These are phyloP conservation scores for Pammene fasciana DNA, from an alignment of 2,888 invertebrate species.

Conservation along the genomic window DNA sequence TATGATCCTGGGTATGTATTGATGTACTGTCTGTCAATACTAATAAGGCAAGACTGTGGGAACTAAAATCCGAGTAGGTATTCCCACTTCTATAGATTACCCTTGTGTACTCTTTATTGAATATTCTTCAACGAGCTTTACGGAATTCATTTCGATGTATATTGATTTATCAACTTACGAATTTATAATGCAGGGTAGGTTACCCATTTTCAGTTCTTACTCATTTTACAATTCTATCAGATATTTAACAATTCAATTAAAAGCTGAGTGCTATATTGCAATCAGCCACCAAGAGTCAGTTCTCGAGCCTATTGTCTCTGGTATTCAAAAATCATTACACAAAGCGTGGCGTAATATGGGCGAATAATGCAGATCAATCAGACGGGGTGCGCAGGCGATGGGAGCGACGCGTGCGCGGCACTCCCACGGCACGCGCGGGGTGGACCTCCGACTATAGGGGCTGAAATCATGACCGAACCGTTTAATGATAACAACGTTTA, in stretches of 20 bases:
- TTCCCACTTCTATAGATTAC: neutral
- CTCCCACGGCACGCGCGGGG: slow-evolving; percentile 79
- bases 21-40: slow-evolving; percentile 51
- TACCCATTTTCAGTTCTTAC: neutral
- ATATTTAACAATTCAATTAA: neutral
- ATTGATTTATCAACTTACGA: too few relatives aligned
- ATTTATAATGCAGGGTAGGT: neutral
- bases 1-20: slow-evolving; percentile 49
- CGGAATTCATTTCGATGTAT: too few relatives aligned
- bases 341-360: slow-evolving; percentile 51
- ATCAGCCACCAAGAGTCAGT: slow-evolving; percentile 40
- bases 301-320: slow-evolving; percentile 42
- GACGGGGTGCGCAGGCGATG: slow-evolving; percentile 74
- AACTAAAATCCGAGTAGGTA: slow-evolving; percentile 1
- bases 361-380: slow-evolving; percentile 53
- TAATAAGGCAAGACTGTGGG: slow-evolving; percentile 43
- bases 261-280: slow-evolving; percentile 16
- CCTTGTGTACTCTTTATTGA: neutral
- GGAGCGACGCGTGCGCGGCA: slow-evolving; percentile 81
- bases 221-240: neutral
- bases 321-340: slow-evolving; percentile 62
- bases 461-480: neutral
- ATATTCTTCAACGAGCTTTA: neutral
- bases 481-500: neutral
- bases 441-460: slow-evolving; percentile 51